Evolutionary conservation across 2,113 vertebrate species (phyloP), one percentile per base, ranked within the genome.

Genomic region (Cyprinodon variegatus): DNA sequence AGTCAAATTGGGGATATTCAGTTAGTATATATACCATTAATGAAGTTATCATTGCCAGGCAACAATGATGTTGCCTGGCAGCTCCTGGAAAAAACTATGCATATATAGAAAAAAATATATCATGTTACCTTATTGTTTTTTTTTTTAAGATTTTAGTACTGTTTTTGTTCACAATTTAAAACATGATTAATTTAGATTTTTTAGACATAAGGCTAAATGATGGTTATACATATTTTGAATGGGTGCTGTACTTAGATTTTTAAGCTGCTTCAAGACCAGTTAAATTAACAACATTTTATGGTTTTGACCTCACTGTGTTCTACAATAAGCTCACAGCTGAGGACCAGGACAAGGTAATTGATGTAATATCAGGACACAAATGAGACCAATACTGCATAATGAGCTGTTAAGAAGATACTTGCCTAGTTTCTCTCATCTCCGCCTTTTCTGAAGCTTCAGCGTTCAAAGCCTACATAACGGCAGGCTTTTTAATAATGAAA

Each of bases 401-500:
- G 38, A 75, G 17, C 38, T 65, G 14, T 65, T 82, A 65, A 67
- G 81, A 39, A 70, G 59, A 67, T 38, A 64, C 73, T 62, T 61
- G 8, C 40, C 68, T 37, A 22, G 53, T 36, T 66, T 41, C 17
- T 50, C 57, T 37, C 11, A 46, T 61, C 20, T 12, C 46, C 41
- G 62, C 10, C 43, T 82, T 62, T 70, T 74, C 37, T 37, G 41
- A 6, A 43, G 60, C 63, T 72, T 78, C 20, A 73, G 40, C 53
- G 2, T 64, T 74, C 43, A 17, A 10, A 69, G 50, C 57, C 60
- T 43, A 73, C 78, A 78, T 45, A 72, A 74, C 43, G 3, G 53
- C 72, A 46, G 68, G 36, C 50, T 76, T 76, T 63, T 70, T 68
- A 50, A 76, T 83, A 78, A 78, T 81, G 61, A 70, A 80, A 61